Conservation (phyloP, 2,797 vertebrate genomes). For the Falco cherrug region DNA sequence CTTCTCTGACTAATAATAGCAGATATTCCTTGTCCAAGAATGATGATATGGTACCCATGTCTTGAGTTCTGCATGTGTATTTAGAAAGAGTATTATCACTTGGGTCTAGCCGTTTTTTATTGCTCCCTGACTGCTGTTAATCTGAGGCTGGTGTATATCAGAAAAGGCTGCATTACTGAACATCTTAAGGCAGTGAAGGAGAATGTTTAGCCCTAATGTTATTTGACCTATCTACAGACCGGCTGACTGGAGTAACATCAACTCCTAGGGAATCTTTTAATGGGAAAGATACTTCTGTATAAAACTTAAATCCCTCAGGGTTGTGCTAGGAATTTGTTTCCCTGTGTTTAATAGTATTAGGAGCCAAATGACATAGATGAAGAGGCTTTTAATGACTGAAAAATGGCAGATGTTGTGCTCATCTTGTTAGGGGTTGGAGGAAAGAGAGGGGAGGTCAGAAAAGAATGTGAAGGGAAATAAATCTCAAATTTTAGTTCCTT, state of each 20-base stretch:
- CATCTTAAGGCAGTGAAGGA: background rate
- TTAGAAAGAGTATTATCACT: background rate
- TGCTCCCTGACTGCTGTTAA: background rate
- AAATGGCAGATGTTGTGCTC: background rate
- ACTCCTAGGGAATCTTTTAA: background rate
- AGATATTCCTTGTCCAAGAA: background rate
- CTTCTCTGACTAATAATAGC: background rate
- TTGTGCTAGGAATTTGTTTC: background rate
- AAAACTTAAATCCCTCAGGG: background rate
- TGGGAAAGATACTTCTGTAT: background rate
- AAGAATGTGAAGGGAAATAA: background rate
- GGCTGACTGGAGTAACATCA: background rate
- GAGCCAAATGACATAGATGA: background rate
- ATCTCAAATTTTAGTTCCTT: background rate
- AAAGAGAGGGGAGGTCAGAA: background rate
- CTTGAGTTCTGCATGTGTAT: background rate
- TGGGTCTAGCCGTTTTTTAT: background rate
- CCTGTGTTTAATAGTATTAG: background rate
- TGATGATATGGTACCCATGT: accelerated
- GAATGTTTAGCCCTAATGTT: background rate
- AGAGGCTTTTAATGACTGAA: background rate
- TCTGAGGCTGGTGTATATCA: background rate
- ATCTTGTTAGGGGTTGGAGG: background rate
- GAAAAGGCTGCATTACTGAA: background rate
- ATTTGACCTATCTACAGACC: background rate